Base-by-base conservation (phyloP, 2,888 invertebrate species). In the Cephus nigrinus region DNA sequence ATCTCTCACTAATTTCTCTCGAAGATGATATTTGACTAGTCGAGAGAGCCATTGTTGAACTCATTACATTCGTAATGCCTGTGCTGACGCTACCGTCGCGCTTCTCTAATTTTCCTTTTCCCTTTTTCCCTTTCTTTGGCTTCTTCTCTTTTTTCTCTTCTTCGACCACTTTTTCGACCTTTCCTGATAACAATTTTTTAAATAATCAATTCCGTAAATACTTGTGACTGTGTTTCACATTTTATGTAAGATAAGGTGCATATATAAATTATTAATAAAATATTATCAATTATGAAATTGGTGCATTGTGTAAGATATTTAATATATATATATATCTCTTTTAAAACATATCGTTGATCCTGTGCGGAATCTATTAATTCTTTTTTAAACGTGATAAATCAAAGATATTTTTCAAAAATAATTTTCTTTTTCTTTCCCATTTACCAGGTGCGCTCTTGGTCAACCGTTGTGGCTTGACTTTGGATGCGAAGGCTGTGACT, bases 41-140 rank as follows among this genome's bases (percentile, higher is more conserved):
- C 55, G 55, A 23, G 0, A 55, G 55, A 55, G 55, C 55, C 55
- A 9, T 55, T 1, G 55, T 9, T 23, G 55, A 55, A 55, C 55
- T 55, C 9, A 55, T 23, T 23, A 9, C 0, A 2, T 55, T 55
- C 23, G 55, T 55, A 23, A 3, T 23, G 23, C 23, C 55, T 23
- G 55, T 55, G 23, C 86, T 84, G 11, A 87, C 88, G 0, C 91
- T 92, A 33, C 88, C 91, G 0, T 92, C 92, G 79, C 91, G 92
- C 75, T 89, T 86, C 32, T 92, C 92, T 78, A 30, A 15, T 76
- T 82, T 87, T 34, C 75, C 76, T 4, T 85, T 86, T n/a, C 34
- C 82, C 81, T 84, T 91, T 84, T 88, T 89, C 77, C 33, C 80
- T 79, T 84, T 89, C 86, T 91, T 90, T 55, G 83, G 68, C 79